Evolutionary conservation across 2,888 invertebrate genomes (phyloP), one percentile per base, ranked within the genome.

Genomic region (Tetrapedia diversipes): DNA sequence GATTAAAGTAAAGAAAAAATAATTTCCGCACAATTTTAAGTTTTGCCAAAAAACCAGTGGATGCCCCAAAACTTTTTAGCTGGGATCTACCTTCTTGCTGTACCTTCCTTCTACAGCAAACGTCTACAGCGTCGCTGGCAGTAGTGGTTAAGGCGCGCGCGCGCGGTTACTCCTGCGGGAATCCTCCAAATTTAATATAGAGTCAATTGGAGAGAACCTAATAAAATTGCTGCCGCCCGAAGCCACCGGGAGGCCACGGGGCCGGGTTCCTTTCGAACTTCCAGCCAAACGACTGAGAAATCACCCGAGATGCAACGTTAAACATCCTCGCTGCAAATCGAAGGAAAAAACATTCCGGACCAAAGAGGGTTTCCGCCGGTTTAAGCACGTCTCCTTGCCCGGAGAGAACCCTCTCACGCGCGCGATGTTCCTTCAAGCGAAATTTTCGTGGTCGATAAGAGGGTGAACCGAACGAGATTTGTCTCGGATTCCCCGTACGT

Each of bases 181-280:
- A 88, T 88, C 87, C 86, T 86, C 86, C 84, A 89, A 91, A 91
- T 91, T 91, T 91, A 91, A 91, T 91, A 90, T 88, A 88, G 87
- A 90, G 88, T 87, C 90, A 88, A 90, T 91, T 90, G 90, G 86
- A 88, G 88, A 86, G 84, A 88, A 87, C 86, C 87, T 90, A 90
- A 90, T 91, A 90, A 91, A 90, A 91, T 90, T 88, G 87, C 86
- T 82, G 80, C 84, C 81, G 85, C 84, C 87, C 74, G 85, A 80
- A 86, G 89, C 88, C 83, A 83, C 81, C 32, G 32, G n/a, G 63
- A 53, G 69, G 59, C 67, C n/a, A n/a, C n/a, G n/a, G n/a, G 51
- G 49, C 49, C 69, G 71, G 57, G 45, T 51, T 54, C n/a, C 24
- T 24, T 14, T 19, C 1, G 22, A 70, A 77, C 77, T 78, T 75